Base-by-base conservation (phyloP, 1,140 invertebrate species). In the Drosophila mayri region DNA sequence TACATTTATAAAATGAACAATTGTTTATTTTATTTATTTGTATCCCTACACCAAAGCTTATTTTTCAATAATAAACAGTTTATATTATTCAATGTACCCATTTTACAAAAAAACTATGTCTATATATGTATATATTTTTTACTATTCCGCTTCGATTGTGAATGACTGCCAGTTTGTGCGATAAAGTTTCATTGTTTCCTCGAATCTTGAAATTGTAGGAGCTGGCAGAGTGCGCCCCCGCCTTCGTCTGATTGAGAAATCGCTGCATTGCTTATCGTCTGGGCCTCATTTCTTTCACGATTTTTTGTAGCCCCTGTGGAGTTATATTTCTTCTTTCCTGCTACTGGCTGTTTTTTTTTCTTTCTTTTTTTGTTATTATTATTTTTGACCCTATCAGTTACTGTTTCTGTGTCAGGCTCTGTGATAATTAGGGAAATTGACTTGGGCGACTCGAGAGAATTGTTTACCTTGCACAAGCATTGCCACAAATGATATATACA, bases 151-250 rank as follows among this genome's bases (percentile, higher is more conserved):
- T 37, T 54, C 57, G 9, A 41, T 50, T 49, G 12, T 55, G 8
- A 60, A 30, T 22, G 60, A 18, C 14, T 66, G 12, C 12, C 30
- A 35, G 20, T 62, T 54, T 22, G 59, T 54, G 71, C 71, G 81
- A 84, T 84, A 81, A 72, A 80, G 54, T 58, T 73, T 71, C 61
- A 80, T 70, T 67, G 76, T 79, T 83, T 38, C 32, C 70, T 65
- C 58, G 50, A 63, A 57, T 55, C 70, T 52, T 30, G 49, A 52
- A 47, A 62, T 72, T 54, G 25, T 46, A 43, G 12, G 43, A 40
- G 37, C 58, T 37, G 30, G 0, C 14, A 54, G 62, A 58, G 61
- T 63, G 65, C 70, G 28, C 22, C 52, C 40, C 32, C 28, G 55
- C 49, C 50, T 40, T 35, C 43, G 52, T 25, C 50, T 71, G 65